A percentile compares a stretch with the other conserved stretches of the same genome.
These are phyloP conservation scores for Heliothis peltigera DNA, from an alignment of 2,888 invertebrate genomes.

Conservation along the genomic window DNA sequence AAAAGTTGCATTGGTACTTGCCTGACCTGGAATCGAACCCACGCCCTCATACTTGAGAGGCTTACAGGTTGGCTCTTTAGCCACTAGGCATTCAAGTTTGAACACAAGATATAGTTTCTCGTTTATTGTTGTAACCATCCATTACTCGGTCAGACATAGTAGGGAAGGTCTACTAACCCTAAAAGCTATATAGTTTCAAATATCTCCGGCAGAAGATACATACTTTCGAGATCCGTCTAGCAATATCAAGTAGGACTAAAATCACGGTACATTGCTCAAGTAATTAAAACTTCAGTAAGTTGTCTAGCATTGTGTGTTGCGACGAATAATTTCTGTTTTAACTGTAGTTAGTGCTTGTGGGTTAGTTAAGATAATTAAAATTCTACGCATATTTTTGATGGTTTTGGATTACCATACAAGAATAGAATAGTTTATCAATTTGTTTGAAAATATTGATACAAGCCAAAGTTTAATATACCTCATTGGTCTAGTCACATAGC, in stretches of 20 bases:
- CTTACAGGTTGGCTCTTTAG: no score
- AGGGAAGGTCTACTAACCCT: no score
- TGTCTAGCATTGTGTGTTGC: constrained; percentile 11
- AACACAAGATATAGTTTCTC: neutral
- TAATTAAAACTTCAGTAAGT: constrained; percentile 46
- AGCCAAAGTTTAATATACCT: no score
- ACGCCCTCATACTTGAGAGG: no score
- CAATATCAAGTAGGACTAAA: constrained; percentile 37
- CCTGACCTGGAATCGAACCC: no score
- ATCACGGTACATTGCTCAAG: constrained; percentile 31
- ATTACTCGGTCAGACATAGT: neutral
- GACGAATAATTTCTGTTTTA: constrained; percentile 23
- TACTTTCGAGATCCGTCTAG: constrained; percentile 18
- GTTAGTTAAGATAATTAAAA: constrained; percentile 6
- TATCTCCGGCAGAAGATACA: constrained; percentile 24
- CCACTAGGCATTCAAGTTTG: no score
- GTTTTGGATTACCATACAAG: constrained; percentile 1
- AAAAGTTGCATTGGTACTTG: no score
- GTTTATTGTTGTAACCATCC: no score
- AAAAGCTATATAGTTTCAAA: constrained; percentile 10
- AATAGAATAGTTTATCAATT: no score
- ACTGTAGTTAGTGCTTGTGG: constrained; percentile 7
- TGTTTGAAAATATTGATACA: no score
- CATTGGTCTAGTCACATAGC: no score
- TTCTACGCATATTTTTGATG: constrained; percentile 8